phyloP scores from a whole-genome alignment of 2,888 invertebrate species.

The Cryptocephalus primarius region DNA sequence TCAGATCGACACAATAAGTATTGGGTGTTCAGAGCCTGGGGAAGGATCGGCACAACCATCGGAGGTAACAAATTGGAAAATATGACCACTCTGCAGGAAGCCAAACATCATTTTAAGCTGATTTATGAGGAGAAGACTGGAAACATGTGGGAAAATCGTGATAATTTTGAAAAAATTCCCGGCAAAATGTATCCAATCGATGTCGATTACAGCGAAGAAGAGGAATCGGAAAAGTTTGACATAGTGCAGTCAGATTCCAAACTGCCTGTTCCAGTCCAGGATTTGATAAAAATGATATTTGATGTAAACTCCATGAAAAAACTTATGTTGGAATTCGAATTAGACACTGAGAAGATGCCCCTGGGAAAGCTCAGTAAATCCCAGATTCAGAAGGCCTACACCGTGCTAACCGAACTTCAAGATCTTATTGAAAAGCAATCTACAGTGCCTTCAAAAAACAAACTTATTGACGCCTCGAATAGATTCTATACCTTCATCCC shows the following conservation, averaged over 20 bases:
- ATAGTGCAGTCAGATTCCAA: slow-evolving; percentile 48
- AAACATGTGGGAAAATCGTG: slow-evolving; percentile 61
- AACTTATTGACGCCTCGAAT: slow-evolving; percentile 79
- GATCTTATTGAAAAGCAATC: slow-evolving; percentile 43
- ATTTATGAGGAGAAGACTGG: slow-evolving; percentile 64
- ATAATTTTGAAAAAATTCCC: slow-evolving; percentile 51
- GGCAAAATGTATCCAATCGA: slow-evolving; percentile 77
- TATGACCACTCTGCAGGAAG: slow-evolving; percentile 38
- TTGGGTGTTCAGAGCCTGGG: slow-evolving; percentile 67
- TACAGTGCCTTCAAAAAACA: slow-evolving; percentile 25
- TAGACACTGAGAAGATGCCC: slow-evolving; percentile 97
- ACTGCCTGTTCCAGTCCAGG: slow-evolving; percentile 66
- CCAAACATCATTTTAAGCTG: slow-evolving; percentile 49
- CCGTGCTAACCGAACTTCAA: slow-evolving; percentile 63
- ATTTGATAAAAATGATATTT: slow-evolving; percentile 77
- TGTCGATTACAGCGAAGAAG: slow-evolving; percentile 59
- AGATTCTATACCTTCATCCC: slow-evolving; percentile 92
- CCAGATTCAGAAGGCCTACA: slow-evolving; percentile 79
- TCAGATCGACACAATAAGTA: slow-evolving; percentile 53
- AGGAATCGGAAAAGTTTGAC: slow-evolving; percentile 37
- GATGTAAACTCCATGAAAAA: slow-evolving; percentile 87
- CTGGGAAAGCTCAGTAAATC: slow-evolving; percentile 88
- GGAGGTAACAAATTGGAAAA: slow-evolving; percentile 41
- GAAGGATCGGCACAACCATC: slow-evolving; percentile 89
- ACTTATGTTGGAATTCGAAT: slow-evolving; percentile 87